Evolutionary conservation across 2,113 vertebrate species (phyloP).

Genomic region (Rhabdomys dilectus): DNA sequence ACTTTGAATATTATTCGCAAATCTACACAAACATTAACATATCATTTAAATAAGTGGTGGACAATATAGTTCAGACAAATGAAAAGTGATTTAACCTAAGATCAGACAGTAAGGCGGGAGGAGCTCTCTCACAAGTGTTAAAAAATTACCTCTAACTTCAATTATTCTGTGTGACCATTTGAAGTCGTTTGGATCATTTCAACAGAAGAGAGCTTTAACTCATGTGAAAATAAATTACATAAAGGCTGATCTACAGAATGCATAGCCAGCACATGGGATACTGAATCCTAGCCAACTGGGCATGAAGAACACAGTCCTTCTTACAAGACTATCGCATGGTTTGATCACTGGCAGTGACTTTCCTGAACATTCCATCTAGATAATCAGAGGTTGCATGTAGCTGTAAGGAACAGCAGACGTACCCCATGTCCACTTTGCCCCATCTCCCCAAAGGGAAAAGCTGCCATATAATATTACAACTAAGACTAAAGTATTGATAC

Average conservation of each 20-base stretch:
- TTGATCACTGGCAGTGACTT: background rate
- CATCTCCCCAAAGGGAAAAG: background rate
- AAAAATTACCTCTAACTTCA: background rate
- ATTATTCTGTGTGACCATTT: background rate
- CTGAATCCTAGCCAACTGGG: background rate
- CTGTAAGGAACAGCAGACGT: background rate
- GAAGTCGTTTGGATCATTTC: background rate
- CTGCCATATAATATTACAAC: background rate
- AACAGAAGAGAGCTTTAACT: slow-evolving; percentile 5
- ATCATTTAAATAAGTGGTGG: slow-evolving; percentile 9
- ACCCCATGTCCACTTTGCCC: background rate
- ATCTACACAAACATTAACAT: background rate
- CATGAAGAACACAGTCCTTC: background rate
- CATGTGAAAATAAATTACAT: background rate
- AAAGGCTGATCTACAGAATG: background rate
- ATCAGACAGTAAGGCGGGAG: background rate
- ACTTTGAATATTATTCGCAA: background rate
- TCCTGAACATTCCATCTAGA: background rate
- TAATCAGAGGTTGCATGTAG: background rate
- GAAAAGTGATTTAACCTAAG: background rate
- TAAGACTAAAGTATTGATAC: background rate
- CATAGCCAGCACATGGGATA: background rate
- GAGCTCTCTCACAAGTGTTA: background rate
- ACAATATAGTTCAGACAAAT: slow-evolving; percentile 42
- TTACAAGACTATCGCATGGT: background rate